Base-by-base conservation (phyloP, 2,797 vertebrate species). In the Tenualosa thibaudeaui region DNA sequence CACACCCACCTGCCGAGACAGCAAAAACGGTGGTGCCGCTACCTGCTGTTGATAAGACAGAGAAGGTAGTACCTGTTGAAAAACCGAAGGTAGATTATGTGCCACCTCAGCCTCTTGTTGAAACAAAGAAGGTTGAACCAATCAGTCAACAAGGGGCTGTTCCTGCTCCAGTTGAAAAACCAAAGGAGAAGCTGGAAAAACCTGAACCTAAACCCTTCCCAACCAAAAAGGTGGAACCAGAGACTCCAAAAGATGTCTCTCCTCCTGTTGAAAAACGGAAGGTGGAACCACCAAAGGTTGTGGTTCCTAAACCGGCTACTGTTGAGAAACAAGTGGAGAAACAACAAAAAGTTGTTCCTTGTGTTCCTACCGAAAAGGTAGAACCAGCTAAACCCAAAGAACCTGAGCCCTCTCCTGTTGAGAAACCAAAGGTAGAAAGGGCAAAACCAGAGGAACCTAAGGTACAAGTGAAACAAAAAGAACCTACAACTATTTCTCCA, bases 111-210 rank as follows among this genome's bases (percentile, higher is more conserved):
- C 81, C 83, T 91, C 93, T 94, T 51, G 92, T 89, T 83, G 89
- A 93, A 83, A 90, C 89, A 92, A 95, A 91, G 92, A 93, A 94
- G 89, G 89, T 93, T 83, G 95, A 95, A 89, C 88, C 89, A 87
- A 92, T 22, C 37, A 13, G 46, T 37, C 71, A 7, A 62, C 22
- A 95, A 91, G 95, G 96, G 92, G 94, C 96, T 62, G 22, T 24
- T 91, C 89, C 94, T 87, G 91, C 93, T 90, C 89, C 82, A 83
- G 88, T 84, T 88, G 88, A 85, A 24, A 84, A 86, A 89, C 81
- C 84, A 46, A 89, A n/a, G 62, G 78, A 86, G 75, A 89, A n/a
- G 62, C 71, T 86, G 82, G 50, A 96, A 89, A 88, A 90, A 91
- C 93, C 95, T 88, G 96, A 96, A 93, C 91, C 86, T 82, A 87